Base-by-base conservation (phyloP, 2,113 vertebrate genomes). In the Stictonetta naevosa region DNA sequence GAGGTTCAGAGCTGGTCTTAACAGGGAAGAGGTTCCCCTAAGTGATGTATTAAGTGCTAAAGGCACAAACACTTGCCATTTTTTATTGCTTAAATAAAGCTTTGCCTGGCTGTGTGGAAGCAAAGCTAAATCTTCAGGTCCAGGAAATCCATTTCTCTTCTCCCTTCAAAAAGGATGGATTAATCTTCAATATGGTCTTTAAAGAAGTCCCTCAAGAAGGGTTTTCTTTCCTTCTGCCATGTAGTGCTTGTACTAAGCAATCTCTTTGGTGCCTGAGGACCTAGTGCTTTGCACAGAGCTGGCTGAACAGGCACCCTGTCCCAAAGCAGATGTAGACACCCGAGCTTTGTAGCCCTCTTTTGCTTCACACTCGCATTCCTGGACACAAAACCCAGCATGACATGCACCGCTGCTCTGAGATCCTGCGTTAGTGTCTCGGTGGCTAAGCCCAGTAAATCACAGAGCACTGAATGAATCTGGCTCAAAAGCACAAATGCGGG, bases 1-100 rank as follows among this genome's bases (percentile, higher is more conserved):
- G 4, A 53, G 83, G 16, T 12, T 82, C 62, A 50, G 73, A 58
- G 44, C 28, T 26, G 63, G 21, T 2, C 5, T 80, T 93, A 16
- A 9, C 21, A 52, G 33, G 34, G 16, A 91, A 58, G 44, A 40
- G 4, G 15, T 60, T 82, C 64, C 18, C 20, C 18, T 58, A 42
- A 22, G 33, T 9, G 28, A 29, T 2, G 11, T 38, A n/a, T 60
- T 64, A 77, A 89, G 9, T 46, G 17, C 28, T 83, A 58, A 73
- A 50, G 76, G 14, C 59, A 46, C 1, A 3, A 68, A 25, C 0
- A 0, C 10, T 89, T 74, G 8, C 33, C 6, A 2, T 48, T 19
- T 42, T 69, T 90, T 74, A 36, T 48, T 74, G 53, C 55, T 59
- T 36, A 83, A 69, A 78, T 26, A 53, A 78, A 59, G 10, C 4